Percentiles rank a stretch among this genome's conserved stretches.
Conservation (phyloP, 2,888 invertebrate species). For the Bugulina stolonifera region DNA sequence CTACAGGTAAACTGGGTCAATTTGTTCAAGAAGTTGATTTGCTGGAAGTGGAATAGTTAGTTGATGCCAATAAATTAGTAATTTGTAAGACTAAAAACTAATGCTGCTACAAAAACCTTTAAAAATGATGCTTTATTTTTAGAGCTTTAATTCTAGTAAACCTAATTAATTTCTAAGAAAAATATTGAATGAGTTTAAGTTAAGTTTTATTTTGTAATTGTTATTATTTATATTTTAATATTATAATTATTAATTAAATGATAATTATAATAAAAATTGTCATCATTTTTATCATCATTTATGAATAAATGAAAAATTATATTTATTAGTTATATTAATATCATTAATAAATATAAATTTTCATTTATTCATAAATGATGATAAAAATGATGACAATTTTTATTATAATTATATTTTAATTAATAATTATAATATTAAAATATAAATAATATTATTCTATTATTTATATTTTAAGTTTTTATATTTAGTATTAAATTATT, state of each 20-base stretch:
- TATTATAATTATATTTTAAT: neutral
- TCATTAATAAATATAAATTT: too few species aligned
- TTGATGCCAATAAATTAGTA: too few species aligned
- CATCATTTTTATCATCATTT: neutral
- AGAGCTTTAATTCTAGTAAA: too few species aligned
- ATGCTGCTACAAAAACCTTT: neutral
- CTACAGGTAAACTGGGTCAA: conserved; percentile 9
- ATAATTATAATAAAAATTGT: neutral
- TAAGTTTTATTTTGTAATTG: too few species aligned
- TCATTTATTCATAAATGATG: too few species aligned
- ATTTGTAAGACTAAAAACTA: neutral
- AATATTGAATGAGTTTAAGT: too few species aligned
- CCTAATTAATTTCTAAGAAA: too few species aligned
- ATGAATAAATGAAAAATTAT: too few species aligned
- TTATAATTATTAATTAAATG: neutral
- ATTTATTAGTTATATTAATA: too few species aligned
- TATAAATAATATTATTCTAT: neutral
- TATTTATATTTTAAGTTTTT: too few species aligned
- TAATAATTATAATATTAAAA: neutral
- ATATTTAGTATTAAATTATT: too few species aligned
- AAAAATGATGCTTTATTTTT: too few species aligned
- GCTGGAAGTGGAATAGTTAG: neutral
- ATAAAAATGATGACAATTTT: neutral
- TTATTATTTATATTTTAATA: neutral
- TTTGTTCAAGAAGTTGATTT: neutral